Base-by-base conservation (phyloP, 2,888 invertebrate genomes). In the Hesperia comma region DNA sequence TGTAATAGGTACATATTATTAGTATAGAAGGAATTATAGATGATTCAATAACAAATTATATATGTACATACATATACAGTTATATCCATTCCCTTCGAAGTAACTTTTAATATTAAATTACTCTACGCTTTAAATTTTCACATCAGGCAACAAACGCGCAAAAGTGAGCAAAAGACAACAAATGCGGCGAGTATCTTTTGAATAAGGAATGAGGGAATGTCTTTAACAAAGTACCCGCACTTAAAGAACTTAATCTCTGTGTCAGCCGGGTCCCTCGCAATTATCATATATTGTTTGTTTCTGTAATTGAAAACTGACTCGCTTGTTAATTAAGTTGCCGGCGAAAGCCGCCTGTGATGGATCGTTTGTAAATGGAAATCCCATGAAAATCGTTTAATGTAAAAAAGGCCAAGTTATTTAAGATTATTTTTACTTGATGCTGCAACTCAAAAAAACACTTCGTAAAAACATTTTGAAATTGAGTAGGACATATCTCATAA, bases 251-350 rank as follows among this genome's bases (percentile, higher is more conserved):
- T 63, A 68, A 69, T 70, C 61, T 64, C 55, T 49, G 67, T 53
- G 41, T 33, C 69, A 63, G 56, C 61, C 58, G 67, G 70, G 62
- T 70, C 70, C 71, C 61, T 67, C 68, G 77, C 79, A 79, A 80
- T 82, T 81, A 81, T 80, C 77, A 70, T 74, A 74, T 76, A 79
- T 80, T 84, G 81, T 89, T 88, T 87, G 86, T 89, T 88, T 87
- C 81, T 88, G 81, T 89, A 90, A 90, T 90, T 90, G 87, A 88
- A 89, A 84, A 82, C 79, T 77, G 79, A 78, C 77, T 78, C 71
- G 75, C 74, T 77, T 79, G 84, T 84, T 90, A 89, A 91, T 90
- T 86, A 87, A 89, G 85, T 85, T 84, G 83, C 81, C 77, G 80
- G 82, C 80, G 81, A 86, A 86, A 85, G 84, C 80, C 79, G 77